Percentiles rank a stretch among this genome's conserved stretches.
Evolutionary conservation across 2,113 vertebrate genomes (phyloP).

Genomic region (Xiphophorus couchianus): DNA sequence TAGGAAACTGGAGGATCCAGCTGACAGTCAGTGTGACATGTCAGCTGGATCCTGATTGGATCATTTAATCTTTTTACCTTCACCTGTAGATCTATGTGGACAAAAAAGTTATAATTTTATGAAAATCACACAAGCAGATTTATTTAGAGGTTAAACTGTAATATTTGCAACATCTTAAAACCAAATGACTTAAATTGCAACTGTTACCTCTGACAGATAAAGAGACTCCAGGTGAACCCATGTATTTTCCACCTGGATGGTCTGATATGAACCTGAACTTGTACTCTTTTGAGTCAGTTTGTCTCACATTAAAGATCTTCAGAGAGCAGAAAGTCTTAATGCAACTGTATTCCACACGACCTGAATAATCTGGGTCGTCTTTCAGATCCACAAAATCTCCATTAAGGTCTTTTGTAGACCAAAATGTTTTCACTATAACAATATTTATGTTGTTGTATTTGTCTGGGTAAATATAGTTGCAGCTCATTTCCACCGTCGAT

Average conservation of each 20-base stretch:
- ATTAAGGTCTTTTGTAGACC: background rate
- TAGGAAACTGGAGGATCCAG: background rate
- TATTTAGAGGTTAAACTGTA: background rate
- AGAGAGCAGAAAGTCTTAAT: background rate
- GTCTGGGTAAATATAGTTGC: background rate
- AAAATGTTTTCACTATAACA: background rate
- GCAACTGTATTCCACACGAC: background rate
- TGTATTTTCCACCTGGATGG: background rate
- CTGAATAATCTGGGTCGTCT: background rate
- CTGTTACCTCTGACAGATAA: conserved; percentile 12
- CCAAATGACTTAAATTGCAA: background rate
- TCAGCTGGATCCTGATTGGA: background rate
- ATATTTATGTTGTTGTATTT: background rate
- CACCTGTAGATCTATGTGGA: background rate
- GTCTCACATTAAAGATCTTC: background rate
- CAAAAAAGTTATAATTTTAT: background rate
- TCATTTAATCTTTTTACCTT: background rate
- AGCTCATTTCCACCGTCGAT: conserved; percentile 15
- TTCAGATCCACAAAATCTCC: background rate
- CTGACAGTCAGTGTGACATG: conserved; percentile 6
- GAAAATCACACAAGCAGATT: background rate
- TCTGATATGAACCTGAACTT: conserved; percentile 21
- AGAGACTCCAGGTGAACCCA: conserved; percentile 5
- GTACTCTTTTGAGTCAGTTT: conserved; percentile 20
- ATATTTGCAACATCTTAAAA: background rate